phyloP scores from a whole-genome alignment of 2,113 vertebrate genomes.

The Nettapus auritus region DNA sequence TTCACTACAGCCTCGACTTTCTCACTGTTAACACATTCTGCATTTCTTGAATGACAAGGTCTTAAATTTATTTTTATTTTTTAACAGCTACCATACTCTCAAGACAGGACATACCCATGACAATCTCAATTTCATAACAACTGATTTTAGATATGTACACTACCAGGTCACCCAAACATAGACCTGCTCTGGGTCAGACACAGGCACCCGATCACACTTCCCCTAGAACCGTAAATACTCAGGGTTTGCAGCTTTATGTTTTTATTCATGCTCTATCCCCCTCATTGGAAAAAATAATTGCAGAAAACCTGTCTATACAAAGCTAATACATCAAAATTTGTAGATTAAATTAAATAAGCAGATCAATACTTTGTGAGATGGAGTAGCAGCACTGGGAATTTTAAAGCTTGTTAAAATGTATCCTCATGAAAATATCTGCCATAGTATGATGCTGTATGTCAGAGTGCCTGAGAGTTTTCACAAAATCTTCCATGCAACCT shows the following conservation, averaged over 20 bases:
- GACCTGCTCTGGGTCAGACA: background rate
- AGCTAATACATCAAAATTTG: background rate
- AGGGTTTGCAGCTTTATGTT: background rate
- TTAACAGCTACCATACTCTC: background rate
- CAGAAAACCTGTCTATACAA: background rate
- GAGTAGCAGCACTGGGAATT: background rate
- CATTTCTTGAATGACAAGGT: background rate
- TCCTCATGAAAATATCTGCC: background rate
- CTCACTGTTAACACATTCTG: background rate
- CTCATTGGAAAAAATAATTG: background rate
- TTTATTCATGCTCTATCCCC: background rate
- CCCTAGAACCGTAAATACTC: background rate
- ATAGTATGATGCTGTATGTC: background rate
- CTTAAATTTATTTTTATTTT: background rate
- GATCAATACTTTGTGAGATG: background rate
- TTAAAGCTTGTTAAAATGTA: background rate
- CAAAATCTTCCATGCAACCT: background rate
- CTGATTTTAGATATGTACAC: background rate
- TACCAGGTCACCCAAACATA: background rate
- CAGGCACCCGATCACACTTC: background rate
- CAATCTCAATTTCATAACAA: background rate
- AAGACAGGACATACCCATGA: background rate
- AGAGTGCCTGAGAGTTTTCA: background rate
- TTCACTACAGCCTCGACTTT: background rate
- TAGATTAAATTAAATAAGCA: background rate